Conservation (phyloP, 2,888 invertebrate species). For the Eumerus sabulonum region DNA sequence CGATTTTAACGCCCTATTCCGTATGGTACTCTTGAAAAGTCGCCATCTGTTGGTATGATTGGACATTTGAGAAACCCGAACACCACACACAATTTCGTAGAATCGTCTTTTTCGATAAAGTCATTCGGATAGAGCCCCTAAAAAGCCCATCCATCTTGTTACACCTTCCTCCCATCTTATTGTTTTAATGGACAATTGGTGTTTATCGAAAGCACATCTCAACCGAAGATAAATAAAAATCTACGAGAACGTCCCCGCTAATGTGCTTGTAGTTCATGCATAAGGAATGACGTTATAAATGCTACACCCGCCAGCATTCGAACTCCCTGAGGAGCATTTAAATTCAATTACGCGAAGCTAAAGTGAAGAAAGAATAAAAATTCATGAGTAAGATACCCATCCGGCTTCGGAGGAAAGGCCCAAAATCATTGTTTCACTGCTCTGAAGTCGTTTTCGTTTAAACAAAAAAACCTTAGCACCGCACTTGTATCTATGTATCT, state of each 20-base stretch:
- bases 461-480: no score
- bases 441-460: no score
- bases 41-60: no score
- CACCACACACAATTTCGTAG: no score
- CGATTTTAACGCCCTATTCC: no score
- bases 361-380: neutral
- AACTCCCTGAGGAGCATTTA: neutral
- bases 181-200: conserved; percentile 13
- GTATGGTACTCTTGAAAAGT: no score
- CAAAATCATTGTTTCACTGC: no score
- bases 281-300: conserved; percentile 45
- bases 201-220: conserved; percentile 15
- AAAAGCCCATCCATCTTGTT: no score
- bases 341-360: conserved; percentile 3
- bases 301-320: neutral
- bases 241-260: neutral
- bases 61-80: no score
- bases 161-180: no score
- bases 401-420: neutral
- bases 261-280: conserved; percentile 35
- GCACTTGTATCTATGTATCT: neutral
- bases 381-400: neutral
- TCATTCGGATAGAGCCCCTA: no score
- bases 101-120: no score
- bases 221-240: neutral